Base-by-base conservation (phyloP, 1,140 invertebrate genomes). In the Danaus plexippus region DNA sequence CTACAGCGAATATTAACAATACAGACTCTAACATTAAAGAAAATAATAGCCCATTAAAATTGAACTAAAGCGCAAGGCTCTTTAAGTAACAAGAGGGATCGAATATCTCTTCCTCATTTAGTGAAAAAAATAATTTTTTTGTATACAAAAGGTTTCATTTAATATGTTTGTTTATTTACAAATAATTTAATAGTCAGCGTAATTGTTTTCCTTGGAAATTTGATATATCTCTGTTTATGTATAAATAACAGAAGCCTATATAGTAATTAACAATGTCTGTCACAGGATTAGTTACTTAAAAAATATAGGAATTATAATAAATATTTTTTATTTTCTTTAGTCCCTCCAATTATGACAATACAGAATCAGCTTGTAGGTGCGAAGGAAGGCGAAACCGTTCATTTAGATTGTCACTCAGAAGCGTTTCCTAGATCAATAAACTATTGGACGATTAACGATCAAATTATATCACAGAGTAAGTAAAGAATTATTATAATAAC, bases 401-500 rank as follows among this genome's bases (percentile, higher is more conserved):
- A 91, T 22, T 81, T 95, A 53, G 93, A 96, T 80, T 96, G 95
- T 74, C 90, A 94, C 76, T 95, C 94, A 11, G 94, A 96, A 87
- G 94, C 95, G 43, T 95, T 92, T 88, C 95, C 94, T 46, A 94
- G 93, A 80, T 95, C 94, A 50, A 95, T 95, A 63, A 95, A 95
- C 84, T 95, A 95, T 78, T 95, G 94, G 94, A 94, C 92, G 52
- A 92, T 94, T 71, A 92, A 92, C 68, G 92, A 93, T 55, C 91
- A 93, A 74, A 94, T 94, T 71, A 94, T 95, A 75, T 90, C 92
- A 69, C 91, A 94, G 87, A 92, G 94, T 95, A 89, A 90, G 89
- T 89, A 56, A n/a, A 42, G 10, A 15, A 12, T 49, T 32, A 12
- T 52, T n/a, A 0, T 32, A 2, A 32, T 32, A 4, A 32, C 22